These are phyloP conservation scores for Bilobella aurantiaca DNA, from an alignment of 1,140 invertebrate species.

Conservation along the genomic window DNA sequence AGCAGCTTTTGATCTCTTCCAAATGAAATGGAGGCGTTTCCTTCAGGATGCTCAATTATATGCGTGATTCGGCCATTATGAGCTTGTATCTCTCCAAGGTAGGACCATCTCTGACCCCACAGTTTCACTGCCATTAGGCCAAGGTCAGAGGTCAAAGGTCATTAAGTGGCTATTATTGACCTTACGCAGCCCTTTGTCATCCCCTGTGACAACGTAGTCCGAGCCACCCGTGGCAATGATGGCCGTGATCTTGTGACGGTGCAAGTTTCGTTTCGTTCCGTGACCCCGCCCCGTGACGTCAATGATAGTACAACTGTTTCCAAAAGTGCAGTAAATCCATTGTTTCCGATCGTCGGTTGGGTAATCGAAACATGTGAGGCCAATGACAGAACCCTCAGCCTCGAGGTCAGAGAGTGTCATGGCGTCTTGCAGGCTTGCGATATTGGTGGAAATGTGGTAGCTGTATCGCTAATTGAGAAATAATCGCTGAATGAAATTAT, in stretches of 20 bases:
- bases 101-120: slow-evolving; percentile 23
- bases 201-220: slow-evolving; percentile 31
- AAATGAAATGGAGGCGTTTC: slow-evolving; percentile 23
- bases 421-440: slow-evolving; percentile 23
- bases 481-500: neutral
- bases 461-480: slow-evolving; percentile 27
- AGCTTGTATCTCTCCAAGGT: neutral
- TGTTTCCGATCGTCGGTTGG: slow-evolving; percentile 29
- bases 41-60: slow-evolving; percentile 29
- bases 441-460: slow-evolving; percentile 23
- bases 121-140: slow-evolving; percentile 28
- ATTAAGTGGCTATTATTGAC: neutral
- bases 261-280: slow-evolving; percentile 29
- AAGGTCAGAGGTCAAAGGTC: neutral
- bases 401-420: slow-evolving; percentile 31
- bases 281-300: slow-evolving; percentile 29
- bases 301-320: slow-evolving; percentile 23
- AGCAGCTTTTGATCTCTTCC: slow-evolving; percentile 24
- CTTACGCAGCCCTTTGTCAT: slow-evolving; percentile 25
- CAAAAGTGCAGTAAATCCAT: slow-evolving; percentile 32
- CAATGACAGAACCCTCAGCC: slow-evolving; percentile 20
- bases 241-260: slow-evolving; percentile 22
- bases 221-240: slow-evolving; percentile 21
- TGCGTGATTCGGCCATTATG: slow-evolving; percentile 10
- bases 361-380: slow-evolving; percentile 24